Percentiles rank a stretch among this genome's conserved stretches.
These are phyloP conservation scores for Leptoteleia sp. DNA, from an alignment of 1,140 invertebrate genomes.

Conservation along the genomic window DNA sequence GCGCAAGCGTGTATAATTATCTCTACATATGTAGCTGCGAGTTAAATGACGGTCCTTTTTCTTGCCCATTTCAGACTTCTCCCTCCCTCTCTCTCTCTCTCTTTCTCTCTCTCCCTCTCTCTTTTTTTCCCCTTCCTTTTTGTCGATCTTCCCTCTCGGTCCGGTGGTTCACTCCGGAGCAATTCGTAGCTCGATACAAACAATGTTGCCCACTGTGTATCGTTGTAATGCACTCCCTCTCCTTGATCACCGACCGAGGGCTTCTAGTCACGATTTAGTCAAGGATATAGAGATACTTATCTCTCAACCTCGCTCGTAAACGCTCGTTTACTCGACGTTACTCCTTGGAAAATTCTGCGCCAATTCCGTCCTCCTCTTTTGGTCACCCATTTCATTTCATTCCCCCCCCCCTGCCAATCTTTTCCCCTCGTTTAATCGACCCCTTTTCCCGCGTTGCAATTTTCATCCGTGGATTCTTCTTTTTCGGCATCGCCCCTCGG, in stretches of 20 bases:
- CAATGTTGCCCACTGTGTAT: conserved; percentile 77
- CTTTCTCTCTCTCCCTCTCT: no score
- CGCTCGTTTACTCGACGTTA: conserved; percentile 75
- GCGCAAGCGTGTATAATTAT: conserved; percentile 51
- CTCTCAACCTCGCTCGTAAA: conserved; percentile 76
- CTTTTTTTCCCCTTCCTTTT: no score
- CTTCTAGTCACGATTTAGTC: conserved; percentile 81
- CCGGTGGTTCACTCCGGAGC: conserved; percentile 58
- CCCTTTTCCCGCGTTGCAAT: no score
- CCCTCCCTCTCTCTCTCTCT: conserved; percentile 25
- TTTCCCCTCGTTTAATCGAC: no score
- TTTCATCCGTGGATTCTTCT: no score
- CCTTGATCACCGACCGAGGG: conserved; percentile 71
- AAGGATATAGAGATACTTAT: conserved; percentile 80
- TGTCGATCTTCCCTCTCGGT: conserved; percentile 23
- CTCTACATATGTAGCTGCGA: conserved; percentile 49
- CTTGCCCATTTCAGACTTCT: conserved; percentile 52
- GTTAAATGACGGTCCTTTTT: conserved; percentile 55
- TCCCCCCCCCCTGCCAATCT: no score
- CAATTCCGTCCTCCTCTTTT: conserved; percentile 26
- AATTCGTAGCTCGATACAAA: conserved; percentile 78
- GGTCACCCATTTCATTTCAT: no score
- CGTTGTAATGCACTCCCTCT: conserved; percentile 70
- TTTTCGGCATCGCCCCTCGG: no score
- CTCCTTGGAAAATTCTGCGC: conserved; percentile 67